Base-by-base conservation (phyloP, 2,113 vertebrate genomes). In the Mastomys natalensis region DNA sequence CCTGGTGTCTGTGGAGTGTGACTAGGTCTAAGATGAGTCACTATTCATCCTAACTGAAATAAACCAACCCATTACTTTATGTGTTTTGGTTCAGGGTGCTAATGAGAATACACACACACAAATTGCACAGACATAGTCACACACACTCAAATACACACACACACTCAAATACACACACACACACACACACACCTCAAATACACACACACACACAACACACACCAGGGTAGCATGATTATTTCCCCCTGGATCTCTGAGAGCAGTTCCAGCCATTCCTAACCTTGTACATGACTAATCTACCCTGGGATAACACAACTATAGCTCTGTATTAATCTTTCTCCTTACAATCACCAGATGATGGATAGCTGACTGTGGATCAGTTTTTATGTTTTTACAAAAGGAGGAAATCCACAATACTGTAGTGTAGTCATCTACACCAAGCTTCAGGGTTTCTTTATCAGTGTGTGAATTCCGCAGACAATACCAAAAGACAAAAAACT, bases 391-490 rank as follows among this genome's bases (percentile, higher is more conserved):
- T 90, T 87, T 29, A 2, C 7, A 74, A 78, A 72, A 92, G 77
- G 15, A 51, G 86, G 48, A 87, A 84, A 68, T 40, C 68, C 26
- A 74, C 64, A 81, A 48, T 70, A 7, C 29, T 73, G 13, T 53
- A 22, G 3, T 45, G 3, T 34, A 37, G 24, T 58, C n/a, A 10
- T 72, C 48, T 55, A 34, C 43, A 24, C 74, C 40, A 86, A 92
- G 21, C 26, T 34, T 81, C 45, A 64, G 16, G 40, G 72, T 62
- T 66, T 29, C n/a, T n/a, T n/a, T n/a, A 29, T 8, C 13, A 1
- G 21, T 43, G 37, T 73, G 40, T 43, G 66, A 87, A 91, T 70
- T 80, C 74, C 55, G 78, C 16, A 93, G 68, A 94, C 80, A 94
- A 31, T 31, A 53, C 22, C 53, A 53, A 45, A 53, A 53, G 40